Evolutionary conservation across 37 sponge, comb jelly and placozoan genomes (phyloP).

Genomic region (Hormiphora californensis): DNA sequence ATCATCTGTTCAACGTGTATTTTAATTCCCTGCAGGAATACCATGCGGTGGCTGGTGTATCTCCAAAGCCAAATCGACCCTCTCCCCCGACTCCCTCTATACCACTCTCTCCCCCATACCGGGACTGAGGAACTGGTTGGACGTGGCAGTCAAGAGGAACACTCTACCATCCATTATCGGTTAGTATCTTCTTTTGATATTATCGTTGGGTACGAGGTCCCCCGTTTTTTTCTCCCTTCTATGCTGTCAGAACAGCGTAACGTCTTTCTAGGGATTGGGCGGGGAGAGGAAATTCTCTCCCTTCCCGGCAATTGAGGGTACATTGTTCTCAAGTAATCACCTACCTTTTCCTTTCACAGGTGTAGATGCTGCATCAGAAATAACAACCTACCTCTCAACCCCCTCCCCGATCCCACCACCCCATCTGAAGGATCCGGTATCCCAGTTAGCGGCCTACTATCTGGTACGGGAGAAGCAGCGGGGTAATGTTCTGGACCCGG

Average conservation of each 20-base stretch:
- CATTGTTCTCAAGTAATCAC: no score
- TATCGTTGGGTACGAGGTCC: no score
- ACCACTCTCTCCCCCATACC: conserved; percentile 45
- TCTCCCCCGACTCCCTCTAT: neutral
- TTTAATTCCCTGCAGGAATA: neutral
- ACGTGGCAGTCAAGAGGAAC: neutral
- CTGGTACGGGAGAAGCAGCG: conserved; percentile 18
- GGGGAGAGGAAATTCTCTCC: no score
- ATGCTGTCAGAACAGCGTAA: no score
- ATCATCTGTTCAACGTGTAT: no score
- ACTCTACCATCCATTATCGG: no score
- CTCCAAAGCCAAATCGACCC: conserved; percentile 16
- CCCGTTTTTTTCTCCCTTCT: no score
- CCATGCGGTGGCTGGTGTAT: conserved; percentile 54
- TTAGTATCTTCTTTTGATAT: no score
- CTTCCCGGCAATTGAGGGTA: no score
- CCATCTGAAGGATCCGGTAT: neutral
- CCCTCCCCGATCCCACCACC: neutral
- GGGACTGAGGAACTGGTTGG: conserved; percentile 19
- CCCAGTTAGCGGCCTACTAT: conserved; percentile 24
- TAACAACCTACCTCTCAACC: neutral
- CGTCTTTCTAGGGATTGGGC: no score
- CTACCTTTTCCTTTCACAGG: no score
- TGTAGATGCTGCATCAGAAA: neutral
- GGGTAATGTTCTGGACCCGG: conserved; percentile 48